Evolutionary conservation across 2,888 invertebrate species (phyloP).

Genomic region (Dynastes hyllus): DNA sequence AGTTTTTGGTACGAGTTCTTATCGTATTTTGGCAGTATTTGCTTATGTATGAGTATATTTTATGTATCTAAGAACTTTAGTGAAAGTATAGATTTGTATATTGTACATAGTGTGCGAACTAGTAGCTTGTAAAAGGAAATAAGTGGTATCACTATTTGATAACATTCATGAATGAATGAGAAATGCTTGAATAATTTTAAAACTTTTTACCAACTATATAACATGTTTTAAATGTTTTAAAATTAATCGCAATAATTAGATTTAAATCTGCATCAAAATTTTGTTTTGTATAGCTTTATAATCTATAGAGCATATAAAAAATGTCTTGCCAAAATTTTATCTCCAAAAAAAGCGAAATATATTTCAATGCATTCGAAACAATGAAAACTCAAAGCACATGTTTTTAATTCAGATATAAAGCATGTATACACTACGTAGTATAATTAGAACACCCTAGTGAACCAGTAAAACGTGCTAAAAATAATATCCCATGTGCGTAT

Average conservation of each 20-base stretch:
- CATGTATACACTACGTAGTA: constrained; percentile 28
- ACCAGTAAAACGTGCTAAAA: constrained; percentile 42
- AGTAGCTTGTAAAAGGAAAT: constrained; percentile 18
- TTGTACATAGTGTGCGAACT: neutral
- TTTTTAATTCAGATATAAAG: constrained; percentile 36
- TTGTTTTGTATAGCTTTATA: too few relatives aligned
- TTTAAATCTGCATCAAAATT: too few relatives aligned
- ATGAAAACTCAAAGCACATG: constrained; percentile 30
- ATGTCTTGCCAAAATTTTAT: neutral
- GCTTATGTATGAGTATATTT: too few relatives aligned
- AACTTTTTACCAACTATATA: too few relatives aligned
- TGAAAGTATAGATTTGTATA: too few relatives aligned
- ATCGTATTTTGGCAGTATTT: too few relatives aligned
- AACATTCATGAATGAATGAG: neutral
- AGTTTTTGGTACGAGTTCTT: too few relatives aligned
- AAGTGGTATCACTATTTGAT: neutral
- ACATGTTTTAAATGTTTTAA: too few relatives aligned
- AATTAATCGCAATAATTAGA: too few relatives aligned
- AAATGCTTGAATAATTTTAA: neutral
- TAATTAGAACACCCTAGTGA: constrained; percentile 48
- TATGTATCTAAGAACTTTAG: too few relatives aligned
- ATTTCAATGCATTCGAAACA: constrained; percentile 16
- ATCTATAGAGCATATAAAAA: too few relatives aligned
- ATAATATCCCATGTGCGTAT: constrained; percentile 28
- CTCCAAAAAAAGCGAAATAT: neutral